Base-by-base conservation (phyloP, 2,888 invertebrate species). In the Salticus scenicus region DNA sequence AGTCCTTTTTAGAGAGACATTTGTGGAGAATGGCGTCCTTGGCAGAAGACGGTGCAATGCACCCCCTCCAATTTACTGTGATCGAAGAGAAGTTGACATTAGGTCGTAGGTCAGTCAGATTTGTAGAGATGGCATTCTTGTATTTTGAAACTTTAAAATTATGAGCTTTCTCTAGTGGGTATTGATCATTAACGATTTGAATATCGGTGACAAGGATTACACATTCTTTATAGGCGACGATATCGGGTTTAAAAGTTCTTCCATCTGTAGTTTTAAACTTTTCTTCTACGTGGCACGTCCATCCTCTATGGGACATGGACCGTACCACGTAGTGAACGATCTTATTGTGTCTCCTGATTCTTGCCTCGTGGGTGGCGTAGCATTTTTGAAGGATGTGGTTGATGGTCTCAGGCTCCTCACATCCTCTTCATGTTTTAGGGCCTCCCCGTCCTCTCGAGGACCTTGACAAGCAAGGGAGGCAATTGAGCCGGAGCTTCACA, bases 151-250 rank as follows among this genome's bases (percentile, higher is more conserved):
- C 17, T 2, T 72, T 72, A 28, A 7, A 57, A 51, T 20, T 12
- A 20, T 73, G 57, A 1, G 73, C 73, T 8, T 20, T 1, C 0
- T 57, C 63, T 0, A 73, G 30, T 0, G n/a, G 20, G 12, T 20
- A 57, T 1, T 57, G 73, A 31, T 73, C 73, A n/a, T 73, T 73
- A 10, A 73, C 33, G 1, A 73, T 24, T 20, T 73, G 73, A 1
- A 63, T 33, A n/a, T 73, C 73, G 0, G 51, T 27, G 0, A 73
- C 24, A 1, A 74, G 2, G 0, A 31, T 14, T 10, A 8, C 20
- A 0, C 17, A 1, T 8, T 1, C 7, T 8, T 31, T 31, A 31
- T 57, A 63, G n/a, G 28, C 10, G 7, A 73, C 31, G 10, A 73
- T 1, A 24, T 73, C 73, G 0, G 73, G 63, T n/a, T 73, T 73